Percentiles rank a stretch among this genome's conserved stretches.
Evolutionary conservation across 2,797 vertebrate genomes (phyloP).

Genomic region (Sciurus vulgaris): DNA sequence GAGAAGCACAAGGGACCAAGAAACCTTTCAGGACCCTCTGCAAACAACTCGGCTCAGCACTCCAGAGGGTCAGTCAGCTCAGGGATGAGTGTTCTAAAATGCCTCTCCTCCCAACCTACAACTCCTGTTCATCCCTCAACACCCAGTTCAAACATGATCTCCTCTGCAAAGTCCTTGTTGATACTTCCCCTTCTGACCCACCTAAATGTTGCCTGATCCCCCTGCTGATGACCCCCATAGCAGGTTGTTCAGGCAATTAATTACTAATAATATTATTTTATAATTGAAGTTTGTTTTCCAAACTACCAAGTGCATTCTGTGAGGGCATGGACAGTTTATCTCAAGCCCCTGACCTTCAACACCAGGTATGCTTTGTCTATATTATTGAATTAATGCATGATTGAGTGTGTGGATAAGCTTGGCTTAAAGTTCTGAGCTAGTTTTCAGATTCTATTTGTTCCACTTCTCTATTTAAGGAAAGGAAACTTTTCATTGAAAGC

Average conservation of each 20-base stretch:
- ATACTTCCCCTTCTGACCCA: neutral
- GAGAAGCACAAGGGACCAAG: neutral
- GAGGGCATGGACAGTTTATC: neutral
- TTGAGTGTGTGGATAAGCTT: neutral
- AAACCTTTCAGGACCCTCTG: neutral
- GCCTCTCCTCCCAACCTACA: neutral
- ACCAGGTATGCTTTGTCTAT: neutral
- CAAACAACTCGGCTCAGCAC: neutral
- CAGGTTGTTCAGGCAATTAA: neutral
- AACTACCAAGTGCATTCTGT: neutral
- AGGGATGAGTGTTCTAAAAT: neutral
- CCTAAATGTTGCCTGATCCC: neutral
- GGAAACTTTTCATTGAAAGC: constrained; percentile 27
- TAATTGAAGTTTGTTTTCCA: neutral
- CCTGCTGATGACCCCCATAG: neutral
- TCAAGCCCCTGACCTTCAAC: neutral
- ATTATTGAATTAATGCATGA: neutral
- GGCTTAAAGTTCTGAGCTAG: neutral
- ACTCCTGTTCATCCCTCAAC: neutral
- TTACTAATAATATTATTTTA: neutral
- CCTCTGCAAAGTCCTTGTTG: neutral
- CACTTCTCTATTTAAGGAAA: constrained; percentile 56
- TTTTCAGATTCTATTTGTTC: constrained; percentile 39
- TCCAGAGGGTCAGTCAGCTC: neutral
- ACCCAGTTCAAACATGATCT: neutral